phyloP scores from a whole-genome alignment of 2,888 invertebrate genomes.

The Caenorhabditis angaria region DNA sequence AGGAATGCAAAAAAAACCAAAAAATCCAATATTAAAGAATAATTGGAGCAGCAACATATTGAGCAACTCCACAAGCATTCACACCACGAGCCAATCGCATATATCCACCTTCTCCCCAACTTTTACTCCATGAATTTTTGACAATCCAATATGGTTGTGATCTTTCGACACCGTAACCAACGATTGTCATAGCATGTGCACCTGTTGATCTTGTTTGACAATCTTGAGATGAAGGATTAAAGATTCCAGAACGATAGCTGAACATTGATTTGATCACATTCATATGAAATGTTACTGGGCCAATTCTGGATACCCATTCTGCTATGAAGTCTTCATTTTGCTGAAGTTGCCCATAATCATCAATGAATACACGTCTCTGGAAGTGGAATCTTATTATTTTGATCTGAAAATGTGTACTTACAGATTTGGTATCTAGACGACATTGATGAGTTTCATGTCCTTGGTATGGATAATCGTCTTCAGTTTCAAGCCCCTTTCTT shows the following conservation, averaged over 20 bases:
- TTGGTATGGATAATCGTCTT: slow-evolving; percentile 47
- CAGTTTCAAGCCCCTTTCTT: slow-evolving; percentile 54
- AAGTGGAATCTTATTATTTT: slow-evolving; percentile 1
- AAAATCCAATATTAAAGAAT: slow-evolving; percentile 42
- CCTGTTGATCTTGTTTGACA: slow-evolving; percentile 51
- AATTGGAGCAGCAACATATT: slow-evolving; percentile 47
- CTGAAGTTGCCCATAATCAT: slow-evolving; percentile 39
- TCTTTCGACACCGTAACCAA: slow-evolving; percentile 61
- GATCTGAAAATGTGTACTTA: neutral
- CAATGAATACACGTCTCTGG: slow-evolving; percentile 49
- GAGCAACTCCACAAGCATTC: slow-evolving; percentile 60
- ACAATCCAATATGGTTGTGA: slow-evolving; percentile 57
- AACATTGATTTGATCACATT: slow-evolving; percentile 63
- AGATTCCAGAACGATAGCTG: slow-evolving; percentile 61
- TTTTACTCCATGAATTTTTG: slow-evolving; percentile 64
- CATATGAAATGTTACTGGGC: slow-evolving; percentile 65
- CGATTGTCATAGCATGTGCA: slow-evolving; percentile 62
- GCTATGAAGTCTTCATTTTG: slow-evolving; percentile 59
- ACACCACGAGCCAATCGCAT: slow-evolving; percentile 60
- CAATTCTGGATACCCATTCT: slow-evolving; percentile 60
- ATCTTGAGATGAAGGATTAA: slow-evolving; percentile 55
- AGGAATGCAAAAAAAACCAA: too few relatives aligned
- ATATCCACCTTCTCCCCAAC: slow-evolving; percentile 58
- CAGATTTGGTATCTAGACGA: slow-evolving; percentile 21
- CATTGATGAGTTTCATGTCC: slow-evolving; percentile 46